These are phyloP conservation scores for Falco cherrug DNA, from an alignment of 2,797 vertebrate genomes.

Conservation along the genomic window DNA sequence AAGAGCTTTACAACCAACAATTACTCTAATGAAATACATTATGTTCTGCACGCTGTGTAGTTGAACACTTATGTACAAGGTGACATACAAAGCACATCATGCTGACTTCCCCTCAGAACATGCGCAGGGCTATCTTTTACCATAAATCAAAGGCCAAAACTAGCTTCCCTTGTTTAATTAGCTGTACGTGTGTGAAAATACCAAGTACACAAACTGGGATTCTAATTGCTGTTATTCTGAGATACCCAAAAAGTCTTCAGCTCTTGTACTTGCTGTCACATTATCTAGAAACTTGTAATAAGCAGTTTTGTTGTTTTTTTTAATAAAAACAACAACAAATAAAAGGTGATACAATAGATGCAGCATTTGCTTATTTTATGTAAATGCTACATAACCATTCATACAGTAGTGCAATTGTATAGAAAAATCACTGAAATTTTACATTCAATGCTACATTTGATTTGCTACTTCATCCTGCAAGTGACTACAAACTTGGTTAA, in stretches of 20 bases:
- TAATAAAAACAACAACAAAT: neutral
- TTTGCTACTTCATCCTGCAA: neutral
- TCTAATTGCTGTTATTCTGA: conserved; percentile 23
- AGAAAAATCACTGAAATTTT: neutral
- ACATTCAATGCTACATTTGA: neutral
- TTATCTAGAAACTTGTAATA: neutral
- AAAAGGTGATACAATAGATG: neutral
- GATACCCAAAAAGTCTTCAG: neutral
- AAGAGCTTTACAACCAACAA: neutral
- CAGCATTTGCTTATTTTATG: neutral
- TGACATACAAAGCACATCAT: neutral
- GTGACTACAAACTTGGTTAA: neutral
- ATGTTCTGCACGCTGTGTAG: neutral
- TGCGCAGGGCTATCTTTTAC: neutral
- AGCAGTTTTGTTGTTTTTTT: neutral
- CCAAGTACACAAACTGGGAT: neutral
- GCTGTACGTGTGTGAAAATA: neutral
- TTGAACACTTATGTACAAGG: neutral
- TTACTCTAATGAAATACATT: neutral
- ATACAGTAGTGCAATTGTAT: neutral
- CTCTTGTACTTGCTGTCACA: neutral
- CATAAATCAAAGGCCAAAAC: neutral
- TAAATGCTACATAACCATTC: neutral
- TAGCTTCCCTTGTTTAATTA: conserved; percentile 34
- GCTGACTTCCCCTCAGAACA: neutral